Conservation (phyloP, 2,888 invertebrate species). For the Metopia argyrocephala region DNA sequence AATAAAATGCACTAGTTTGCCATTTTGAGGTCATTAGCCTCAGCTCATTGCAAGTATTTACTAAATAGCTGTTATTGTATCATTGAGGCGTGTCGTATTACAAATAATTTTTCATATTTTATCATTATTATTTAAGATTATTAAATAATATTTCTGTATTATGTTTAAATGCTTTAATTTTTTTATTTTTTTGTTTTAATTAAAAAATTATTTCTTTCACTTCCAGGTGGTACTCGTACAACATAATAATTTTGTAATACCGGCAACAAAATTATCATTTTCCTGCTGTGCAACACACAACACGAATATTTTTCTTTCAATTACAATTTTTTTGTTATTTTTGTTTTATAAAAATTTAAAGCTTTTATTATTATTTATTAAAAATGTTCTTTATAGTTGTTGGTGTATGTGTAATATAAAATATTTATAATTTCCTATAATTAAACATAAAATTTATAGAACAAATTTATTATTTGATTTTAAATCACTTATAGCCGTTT, state of each 20-base stretch:
- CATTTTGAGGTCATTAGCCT: slow-evolving; percentile 47
- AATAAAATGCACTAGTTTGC: slow-evolving; percentile 31
- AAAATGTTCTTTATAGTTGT: no score
- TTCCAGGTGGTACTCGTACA: no score
- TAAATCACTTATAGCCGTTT: no score
- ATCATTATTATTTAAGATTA: slow-evolving; percentile 18
- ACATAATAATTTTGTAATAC: not conserved
- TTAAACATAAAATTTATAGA: no score
- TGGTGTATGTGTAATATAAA: no score
- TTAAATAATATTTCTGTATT: not conserved
- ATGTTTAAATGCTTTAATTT: no score
- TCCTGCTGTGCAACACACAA: not conserved
- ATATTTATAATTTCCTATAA: no score
- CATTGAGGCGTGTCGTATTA: slow-evolving; percentile 38
- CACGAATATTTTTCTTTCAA: not conserved
- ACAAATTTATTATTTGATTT: no score
- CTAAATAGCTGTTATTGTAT: not conserved
- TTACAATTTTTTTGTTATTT: no score
- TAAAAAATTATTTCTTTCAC: not conserved
- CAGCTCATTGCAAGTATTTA: not conserved
- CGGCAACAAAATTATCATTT: not conserved
- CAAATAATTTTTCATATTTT: slow-evolving; percentile 4
- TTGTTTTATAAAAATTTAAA: not conserved
- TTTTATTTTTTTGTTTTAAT: not conserved
- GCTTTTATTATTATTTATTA: not conserved